A percentile compares a stretch with the other conserved stretches of the same genome.
Evolutionary conservation across 2,888 invertebrate genomes (phyloP).

Genomic region (Flexamia atlantica): DNA sequence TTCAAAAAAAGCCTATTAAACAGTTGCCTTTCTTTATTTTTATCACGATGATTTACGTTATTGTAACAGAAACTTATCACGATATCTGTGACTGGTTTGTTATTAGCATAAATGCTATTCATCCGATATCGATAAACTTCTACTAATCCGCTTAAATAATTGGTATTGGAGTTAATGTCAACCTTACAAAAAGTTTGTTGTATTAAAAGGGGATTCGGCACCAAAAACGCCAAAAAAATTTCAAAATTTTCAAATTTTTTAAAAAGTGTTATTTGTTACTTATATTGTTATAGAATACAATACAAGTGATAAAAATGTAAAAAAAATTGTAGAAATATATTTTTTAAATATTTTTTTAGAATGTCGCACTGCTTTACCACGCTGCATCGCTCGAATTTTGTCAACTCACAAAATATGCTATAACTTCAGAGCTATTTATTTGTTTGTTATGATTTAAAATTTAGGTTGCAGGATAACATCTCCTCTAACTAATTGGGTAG

Average conservation of each 20-base stretch:
- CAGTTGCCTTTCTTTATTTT: no score
- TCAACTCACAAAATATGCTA: constrained; percentile 26
- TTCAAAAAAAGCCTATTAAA: no score
- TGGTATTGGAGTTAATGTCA: no score
- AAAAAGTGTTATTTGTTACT: constrained; percentile 26
- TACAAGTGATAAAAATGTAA: constrained; percentile 26
- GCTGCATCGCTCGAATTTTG: constrained; percentile 26
- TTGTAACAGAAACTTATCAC: no score
- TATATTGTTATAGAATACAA: constrained; percentile 26
- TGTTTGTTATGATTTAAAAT: constrained; percentile 26
- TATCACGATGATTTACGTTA: no score
- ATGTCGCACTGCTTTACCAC: constrained; percentile 21
- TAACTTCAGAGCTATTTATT: constrained; percentile 22
- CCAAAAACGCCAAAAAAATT: constrained; percentile 23
- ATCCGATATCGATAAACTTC: no score
- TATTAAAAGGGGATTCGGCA: constrained; percentile 13
- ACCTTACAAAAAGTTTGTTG: no score
- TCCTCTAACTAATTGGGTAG: constrained; percentile 26
- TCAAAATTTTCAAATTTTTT: constrained; percentile 22
- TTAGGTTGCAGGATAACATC: constrained; percentile 26
- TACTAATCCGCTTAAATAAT: no score
- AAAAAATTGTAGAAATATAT: constrained; percentile 26
- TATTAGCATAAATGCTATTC: no score
- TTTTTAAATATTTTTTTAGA: constrained; percentile 26
- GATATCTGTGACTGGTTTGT: no score